These are phyloP conservation scores for Adelges cooleyi DNA, from an alignment of 1,140 invertebrate genomes.

Conservation along the genomic window DNA sequence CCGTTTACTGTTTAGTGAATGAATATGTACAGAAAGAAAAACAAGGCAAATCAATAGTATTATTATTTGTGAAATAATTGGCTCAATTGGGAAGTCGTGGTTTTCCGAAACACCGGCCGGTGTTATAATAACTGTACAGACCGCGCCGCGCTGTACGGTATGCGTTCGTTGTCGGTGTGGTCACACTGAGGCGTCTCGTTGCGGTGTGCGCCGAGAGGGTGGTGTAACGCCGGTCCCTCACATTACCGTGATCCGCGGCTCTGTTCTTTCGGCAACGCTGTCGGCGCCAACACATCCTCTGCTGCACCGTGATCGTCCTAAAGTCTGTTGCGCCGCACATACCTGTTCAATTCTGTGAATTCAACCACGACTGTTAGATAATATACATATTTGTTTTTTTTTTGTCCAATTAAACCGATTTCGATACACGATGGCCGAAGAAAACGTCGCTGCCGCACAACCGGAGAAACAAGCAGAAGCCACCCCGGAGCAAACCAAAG, in stretches of 20 bases:
- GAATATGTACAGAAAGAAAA: no score
- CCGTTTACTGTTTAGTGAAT: no score
- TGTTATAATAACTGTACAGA: no score
- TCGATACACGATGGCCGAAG: conserved; percentile 7
- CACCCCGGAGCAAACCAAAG: conserved; percentile 36
- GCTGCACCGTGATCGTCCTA: background rate
- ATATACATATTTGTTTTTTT: background rate
- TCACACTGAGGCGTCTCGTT: background rate
- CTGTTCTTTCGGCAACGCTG: conserved; percentile 13
- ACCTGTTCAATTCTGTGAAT: background rate
- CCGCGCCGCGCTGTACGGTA: no score
- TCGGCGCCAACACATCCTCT: conserved; percentile 1
- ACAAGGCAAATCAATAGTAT: no score
- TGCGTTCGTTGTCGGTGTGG: background rate
- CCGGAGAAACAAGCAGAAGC: conserved; percentile 33
- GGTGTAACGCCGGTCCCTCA: background rate
- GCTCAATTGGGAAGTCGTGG: no score
- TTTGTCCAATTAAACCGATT: background rate
- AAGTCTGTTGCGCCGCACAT: background rate
- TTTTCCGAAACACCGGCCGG: no score
- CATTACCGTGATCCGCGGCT: background rate
- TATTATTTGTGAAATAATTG: no score
- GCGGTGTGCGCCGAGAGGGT: background rate
- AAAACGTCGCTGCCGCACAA: conserved; percentile 9
- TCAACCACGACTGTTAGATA: background rate